Conservation (phyloP, 2,888 invertebrate species). For the Sussaba pulchella region DNA sequence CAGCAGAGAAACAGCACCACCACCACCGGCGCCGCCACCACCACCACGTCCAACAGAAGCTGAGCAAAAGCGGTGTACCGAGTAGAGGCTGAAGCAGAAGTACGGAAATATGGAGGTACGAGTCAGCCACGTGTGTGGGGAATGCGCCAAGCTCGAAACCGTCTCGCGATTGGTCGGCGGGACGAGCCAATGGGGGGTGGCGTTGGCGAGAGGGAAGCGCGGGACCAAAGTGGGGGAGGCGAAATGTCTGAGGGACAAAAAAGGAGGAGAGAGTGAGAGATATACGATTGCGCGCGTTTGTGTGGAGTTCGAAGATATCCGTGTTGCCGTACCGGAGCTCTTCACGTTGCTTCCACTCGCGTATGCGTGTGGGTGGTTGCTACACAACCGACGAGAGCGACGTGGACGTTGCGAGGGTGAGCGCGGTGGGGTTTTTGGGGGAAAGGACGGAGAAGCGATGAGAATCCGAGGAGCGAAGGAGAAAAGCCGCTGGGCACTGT, state of each 20-base stretch:
- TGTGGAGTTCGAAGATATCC: background rate
- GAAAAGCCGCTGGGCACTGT: too few species aligned
- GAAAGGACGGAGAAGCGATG: too few species aligned
- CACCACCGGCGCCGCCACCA: conserved; percentile 4
- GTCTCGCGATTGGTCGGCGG: conserved; percentile 73
- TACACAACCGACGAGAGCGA: too few species aligned
- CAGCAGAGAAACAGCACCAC: too few species aligned
- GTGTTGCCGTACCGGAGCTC: too few species aligned
- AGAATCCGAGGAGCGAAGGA: too few species aligned
- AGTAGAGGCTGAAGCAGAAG: conserved; percentile 31
- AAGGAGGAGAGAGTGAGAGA: background rate
- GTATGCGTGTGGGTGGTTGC: too few species aligned
- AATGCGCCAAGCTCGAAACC: conserved; percentile 76
- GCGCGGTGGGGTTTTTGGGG: too few species aligned
- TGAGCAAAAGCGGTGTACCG: conserved; percentile 18
- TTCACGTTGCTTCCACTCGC: too few species aligned
- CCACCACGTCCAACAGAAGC: conserved; percentile 10
- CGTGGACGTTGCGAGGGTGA: too few species aligned
- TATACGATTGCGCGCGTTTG: background rate
- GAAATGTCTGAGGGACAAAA: conserved; percentile 1
- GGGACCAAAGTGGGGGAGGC: conserved; percentile 57
- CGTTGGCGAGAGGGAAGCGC: conserved; percentile 11
- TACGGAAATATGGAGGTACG: conserved; percentile 79
- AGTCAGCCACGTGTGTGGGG: conserved; percentile 82
- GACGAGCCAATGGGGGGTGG: conserved; percentile 53